These are phyloP conservation scores for Blera fallax DNA, from an alignment of 2,888 invertebrate species.

Conservation along the genomic window DNA sequence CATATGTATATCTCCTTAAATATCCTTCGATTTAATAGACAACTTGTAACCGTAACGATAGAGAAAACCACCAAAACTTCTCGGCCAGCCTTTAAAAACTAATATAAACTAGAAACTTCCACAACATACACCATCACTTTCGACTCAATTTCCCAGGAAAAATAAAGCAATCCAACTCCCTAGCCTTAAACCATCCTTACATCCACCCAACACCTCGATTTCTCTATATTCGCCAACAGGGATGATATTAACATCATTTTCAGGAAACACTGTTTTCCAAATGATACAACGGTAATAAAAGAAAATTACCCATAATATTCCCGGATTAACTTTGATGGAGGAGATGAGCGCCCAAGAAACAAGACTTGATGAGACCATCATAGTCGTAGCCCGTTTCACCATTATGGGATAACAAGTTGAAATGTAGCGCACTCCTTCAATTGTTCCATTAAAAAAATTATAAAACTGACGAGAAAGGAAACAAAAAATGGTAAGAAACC, in stretches of 20 bases:
- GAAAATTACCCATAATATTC: slow-evolving; percentile 59
- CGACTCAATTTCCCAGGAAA: slow-evolving; percentile 31
- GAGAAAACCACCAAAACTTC: neutral
- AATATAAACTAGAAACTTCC: neutral
- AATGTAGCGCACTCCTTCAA: slow-evolving; percentile 49
- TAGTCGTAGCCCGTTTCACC: slow-evolving; percentile 7
- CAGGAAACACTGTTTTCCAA: slow-evolving; percentile 35
- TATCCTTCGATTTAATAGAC: too few relatives aligned
- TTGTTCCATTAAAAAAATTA: slow-evolving; percentile 54
- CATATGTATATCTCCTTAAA: too few relatives aligned
- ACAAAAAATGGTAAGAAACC: slow-evolving; percentile 1
- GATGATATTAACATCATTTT: slow-evolving; percentile 26
- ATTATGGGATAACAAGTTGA: slow-evolving; percentile 58
- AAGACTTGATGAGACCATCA: slow-evolving; percentile 16
- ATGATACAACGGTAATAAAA: slow-evolving; percentile 67
- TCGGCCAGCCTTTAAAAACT: neutral
- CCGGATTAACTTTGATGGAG: slow-evolving; percentile 43
- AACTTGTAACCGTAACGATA: neutral
- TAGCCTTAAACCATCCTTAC: neutral
- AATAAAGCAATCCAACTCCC: slow-evolving; percentile 29
- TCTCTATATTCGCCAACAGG: neutral
- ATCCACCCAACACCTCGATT: neutral
- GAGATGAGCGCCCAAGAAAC: neutral
- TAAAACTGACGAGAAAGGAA: slow-evolving; percentile 3
- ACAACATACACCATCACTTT: neutral